These are phyloP conservation scores for Argyrosomus regius DNA, from an alignment of 2,797 vertebrate genomes.

Conservation along the genomic window DNA sequence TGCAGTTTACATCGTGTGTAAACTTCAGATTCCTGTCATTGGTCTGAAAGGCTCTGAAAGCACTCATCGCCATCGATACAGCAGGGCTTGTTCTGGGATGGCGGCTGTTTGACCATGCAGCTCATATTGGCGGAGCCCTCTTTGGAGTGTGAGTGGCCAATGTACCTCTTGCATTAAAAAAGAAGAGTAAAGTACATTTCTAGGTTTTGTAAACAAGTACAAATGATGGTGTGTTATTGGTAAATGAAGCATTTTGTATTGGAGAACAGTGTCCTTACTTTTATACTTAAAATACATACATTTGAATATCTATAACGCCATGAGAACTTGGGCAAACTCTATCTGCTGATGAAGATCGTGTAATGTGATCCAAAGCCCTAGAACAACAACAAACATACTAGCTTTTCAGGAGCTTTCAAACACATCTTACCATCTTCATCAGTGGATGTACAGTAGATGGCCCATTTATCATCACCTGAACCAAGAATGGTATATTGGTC, in stretches of 20 bases:
- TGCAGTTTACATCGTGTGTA: background rate
- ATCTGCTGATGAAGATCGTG: too few relatives aligned
- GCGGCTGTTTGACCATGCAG: conserved; percentile 93
- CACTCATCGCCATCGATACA: conserved; percentile 89
- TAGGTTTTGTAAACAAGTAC: background rate
- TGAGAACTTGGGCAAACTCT: too few relatives aligned
- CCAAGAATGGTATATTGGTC: background rate
- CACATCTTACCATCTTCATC: background rate
- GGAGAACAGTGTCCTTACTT: background rate
- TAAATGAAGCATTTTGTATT: background rate
- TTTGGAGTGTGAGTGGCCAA: conserved; percentile 91
- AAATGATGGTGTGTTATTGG: background rate
- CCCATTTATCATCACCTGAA: background rate
- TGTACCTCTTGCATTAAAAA: background rate
- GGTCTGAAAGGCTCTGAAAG: conserved; percentile 90
- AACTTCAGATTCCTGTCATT: conserved; percentile 12
- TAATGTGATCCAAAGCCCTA: too few relatives aligned
- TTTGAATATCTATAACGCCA: too few relatives aligned
- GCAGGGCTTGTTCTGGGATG: conserved; percentile 91
- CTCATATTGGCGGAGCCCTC: conserved; percentile 93
- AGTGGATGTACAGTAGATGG: background rate
- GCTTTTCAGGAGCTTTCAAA: background rate
- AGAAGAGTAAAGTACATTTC: background rate
- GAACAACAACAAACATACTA: background rate
- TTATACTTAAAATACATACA: too few relatives aligned